Percentiles rank a stretch among this genome's conserved stretches.
These are phyloP conservation scores for Circaetus gallicus DNA, from an alignment of 2,113 vertebrate genomes.

Conservation along the genomic window DNA sequence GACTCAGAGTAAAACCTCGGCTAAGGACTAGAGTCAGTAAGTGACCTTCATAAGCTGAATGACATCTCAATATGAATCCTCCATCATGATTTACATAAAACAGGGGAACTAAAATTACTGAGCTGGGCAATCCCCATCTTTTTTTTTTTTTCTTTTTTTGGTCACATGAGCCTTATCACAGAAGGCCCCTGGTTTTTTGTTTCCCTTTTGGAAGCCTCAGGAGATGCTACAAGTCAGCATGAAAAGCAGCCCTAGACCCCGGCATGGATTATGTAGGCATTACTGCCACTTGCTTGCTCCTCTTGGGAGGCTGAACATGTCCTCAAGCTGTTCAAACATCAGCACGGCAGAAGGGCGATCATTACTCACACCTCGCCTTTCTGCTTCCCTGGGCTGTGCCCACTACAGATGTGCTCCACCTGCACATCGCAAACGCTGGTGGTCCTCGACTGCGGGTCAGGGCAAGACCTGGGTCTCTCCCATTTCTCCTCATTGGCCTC, in stretches of 20 bases:
- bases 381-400: background rate
- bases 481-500: background rate
- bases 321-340: background rate
- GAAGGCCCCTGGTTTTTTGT: background rate
- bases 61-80: background rate
- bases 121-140: background rate
- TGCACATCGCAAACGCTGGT: background rate
- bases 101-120: background rate
- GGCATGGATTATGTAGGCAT: accelerated
- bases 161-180: background rate
- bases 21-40: background rate
- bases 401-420: accelerated
- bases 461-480: background rate
- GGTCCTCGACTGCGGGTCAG: background rate
- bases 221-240: background rate
- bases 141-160: background rate
- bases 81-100: background rate
- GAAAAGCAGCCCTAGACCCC: background rate
- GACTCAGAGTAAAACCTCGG: background rate
- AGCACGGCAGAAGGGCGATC: background rate
- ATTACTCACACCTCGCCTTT: accelerated
- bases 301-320: background rate
- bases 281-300: background rate
- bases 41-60: background rate
- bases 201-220: background rate